Conservation (phyloP, 1,140 invertebrate species). For the Anoplolepis gracilipes region DNA sequence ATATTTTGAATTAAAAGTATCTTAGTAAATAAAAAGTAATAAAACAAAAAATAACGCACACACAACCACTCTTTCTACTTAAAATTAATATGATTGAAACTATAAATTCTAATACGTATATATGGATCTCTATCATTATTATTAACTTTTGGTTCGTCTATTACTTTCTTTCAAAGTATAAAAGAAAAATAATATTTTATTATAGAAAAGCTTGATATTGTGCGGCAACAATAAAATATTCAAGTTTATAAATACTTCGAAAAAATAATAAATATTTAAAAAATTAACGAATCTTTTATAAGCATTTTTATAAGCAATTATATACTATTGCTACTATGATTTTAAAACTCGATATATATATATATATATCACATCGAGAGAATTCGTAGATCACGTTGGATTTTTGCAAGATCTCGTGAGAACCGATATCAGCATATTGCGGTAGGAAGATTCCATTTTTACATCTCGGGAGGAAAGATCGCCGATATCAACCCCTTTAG, state of each 20-base stretch:
- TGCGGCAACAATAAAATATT: not conserved
- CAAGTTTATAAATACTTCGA: constrained; percentile 5
- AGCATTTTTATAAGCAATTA: constrained; percentile 21
- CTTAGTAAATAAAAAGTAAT: not conserved
- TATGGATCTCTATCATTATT: not conserved
- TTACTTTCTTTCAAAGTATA: not conserved
- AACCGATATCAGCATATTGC: constrained; percentile 22
- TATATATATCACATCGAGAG: constrained; percentile 6
- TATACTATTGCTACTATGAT: too few species aligned
- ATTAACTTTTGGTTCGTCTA: not conserved
- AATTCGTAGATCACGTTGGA: constrained; percentile 38
- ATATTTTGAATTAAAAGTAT: not conserved
- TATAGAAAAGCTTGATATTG: not conserved
- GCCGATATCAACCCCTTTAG: constrained; percentile 46
- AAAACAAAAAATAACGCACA: too few species aligned
- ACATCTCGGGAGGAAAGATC: constrained; percentile 60
- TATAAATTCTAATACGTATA: not conserved
- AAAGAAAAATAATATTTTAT: not conserved
- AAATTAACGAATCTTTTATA: constrained; percentile 44
- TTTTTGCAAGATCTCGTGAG: not conserved
- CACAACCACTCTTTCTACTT: not conserved
- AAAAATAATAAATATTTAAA: not conserved
- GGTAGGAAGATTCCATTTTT: constrained; percentile 59
- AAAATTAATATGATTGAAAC: not conserved
- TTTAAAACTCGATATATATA: too few species aligned